Conservation (phyloP, 2,888 invertebrate genomes). For the Synergus gifuensis region DNA sequence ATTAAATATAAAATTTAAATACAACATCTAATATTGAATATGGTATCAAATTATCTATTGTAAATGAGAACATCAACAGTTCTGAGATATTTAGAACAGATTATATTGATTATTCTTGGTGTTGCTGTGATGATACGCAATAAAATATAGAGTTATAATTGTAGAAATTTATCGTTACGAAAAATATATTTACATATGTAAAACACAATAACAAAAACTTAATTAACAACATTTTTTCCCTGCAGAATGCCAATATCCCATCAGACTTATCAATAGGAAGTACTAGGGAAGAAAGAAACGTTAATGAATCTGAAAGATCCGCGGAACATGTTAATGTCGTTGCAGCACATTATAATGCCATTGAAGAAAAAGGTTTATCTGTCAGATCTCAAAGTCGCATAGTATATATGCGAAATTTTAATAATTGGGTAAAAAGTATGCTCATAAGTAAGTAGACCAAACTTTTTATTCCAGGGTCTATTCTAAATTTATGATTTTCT, state of each 20-base stretch:
- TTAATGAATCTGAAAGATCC: constrained; percentile 46
- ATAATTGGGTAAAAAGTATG: constrained; percentile 99
- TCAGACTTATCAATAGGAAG: constrained; percentile 64
- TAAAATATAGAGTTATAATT: too few species aligned
- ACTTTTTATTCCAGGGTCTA: neutral
- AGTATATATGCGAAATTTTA: constrained; percentile 96
- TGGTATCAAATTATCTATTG: neutral
- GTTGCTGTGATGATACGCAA: too few species aligned
- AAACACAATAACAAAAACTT: neutral
- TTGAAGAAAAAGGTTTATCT: constrained; percentile 89
- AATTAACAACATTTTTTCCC: neutral
- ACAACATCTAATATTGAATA: neutral
- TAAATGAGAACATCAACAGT: neutral
- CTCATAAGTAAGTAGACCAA: constrained; percentile 86
- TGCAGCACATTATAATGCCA: constrained; percentile 95
- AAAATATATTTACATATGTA: neutral
- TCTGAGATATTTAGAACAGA: neutral
- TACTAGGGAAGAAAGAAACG: constrained; percentile 53
- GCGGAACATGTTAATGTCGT: constrained; percentile 83
- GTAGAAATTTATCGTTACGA: neutral
- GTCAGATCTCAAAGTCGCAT: constrained; percentile 94
- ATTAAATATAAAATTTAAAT: neutral
- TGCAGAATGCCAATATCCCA: constrained; percentile 60
- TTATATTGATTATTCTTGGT: too few species aligned
- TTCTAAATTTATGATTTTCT: neutral